Conservation (phyloP, 2,113 vertebrate species). For the Nothobranchius kuhntae region DNA sequence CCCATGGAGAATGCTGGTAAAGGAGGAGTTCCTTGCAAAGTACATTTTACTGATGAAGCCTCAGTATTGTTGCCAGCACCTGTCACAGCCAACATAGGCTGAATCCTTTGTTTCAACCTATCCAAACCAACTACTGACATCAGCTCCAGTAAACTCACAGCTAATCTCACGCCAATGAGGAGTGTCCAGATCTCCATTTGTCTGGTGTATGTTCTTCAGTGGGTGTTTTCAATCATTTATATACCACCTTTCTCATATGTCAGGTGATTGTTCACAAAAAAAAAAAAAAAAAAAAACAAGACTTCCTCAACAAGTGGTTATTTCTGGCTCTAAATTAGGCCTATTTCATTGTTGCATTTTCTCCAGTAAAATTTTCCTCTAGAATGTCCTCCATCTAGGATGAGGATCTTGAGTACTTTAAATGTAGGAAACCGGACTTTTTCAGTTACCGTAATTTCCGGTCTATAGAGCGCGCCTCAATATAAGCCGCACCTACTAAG, state of each 20-base stretch:
- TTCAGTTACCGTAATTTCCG: too few species aligned
- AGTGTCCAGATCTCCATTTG: conserved; percentile 15
- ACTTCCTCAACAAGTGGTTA: not conserved
- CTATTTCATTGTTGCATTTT: too few species aligned
- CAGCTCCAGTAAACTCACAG: conserved; percentile 20
- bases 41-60: conserved; percentile 46
- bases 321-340: too few species aligned
- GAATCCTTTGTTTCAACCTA: conserved; percentile 9
- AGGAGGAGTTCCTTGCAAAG: conserved; percentile 40
- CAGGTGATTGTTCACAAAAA: not conserved
- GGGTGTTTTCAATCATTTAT: conserved; percentile 17
- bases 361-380: too few species aligned
- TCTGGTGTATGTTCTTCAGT: not conserved
- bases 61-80: not conserved
- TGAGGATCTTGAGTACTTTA: too few species aligned
- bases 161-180: not conserved
- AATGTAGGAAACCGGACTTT: too few species aligned
- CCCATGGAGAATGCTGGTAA: conserved; percentile 57
- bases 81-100: not conserved
- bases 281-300: not conserved
- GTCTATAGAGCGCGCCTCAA: too few species aligned
- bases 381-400: too few species aligned
- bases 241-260: conserved; percentile 5
- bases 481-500: too few species aligned
- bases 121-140: conserved; percentile 12